Evolutionary conservation across 2,113 vertebrate genomes (phyloP), one percentile per base, ranked within the genome.

Genomic region (Chiloscyllium plagiosum): DNA sequence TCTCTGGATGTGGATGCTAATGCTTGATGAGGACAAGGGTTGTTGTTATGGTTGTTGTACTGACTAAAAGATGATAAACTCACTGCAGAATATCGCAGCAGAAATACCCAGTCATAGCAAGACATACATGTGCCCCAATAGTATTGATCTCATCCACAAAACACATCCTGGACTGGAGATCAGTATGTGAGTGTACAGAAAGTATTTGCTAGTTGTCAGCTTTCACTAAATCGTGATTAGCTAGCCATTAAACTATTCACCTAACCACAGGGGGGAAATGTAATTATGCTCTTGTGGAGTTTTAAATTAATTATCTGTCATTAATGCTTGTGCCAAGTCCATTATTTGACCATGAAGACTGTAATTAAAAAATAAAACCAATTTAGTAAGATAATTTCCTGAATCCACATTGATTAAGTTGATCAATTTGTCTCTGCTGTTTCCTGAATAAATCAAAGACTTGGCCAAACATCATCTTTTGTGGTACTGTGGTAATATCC

Each of bases 301-400:
- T 95, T 95, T 72, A 70, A 76, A 72, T 95, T 70, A 95, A 95
- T 95, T 95, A 94, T 94, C 90, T 94, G 26, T 50, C 94, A 76
- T 95, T 95, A 76, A 76, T 33, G 47, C 24, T 72, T 72, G 94
- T 52, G 47, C 94, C 24, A 95, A 72, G 47, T 95, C 69, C 42
- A 95, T 72, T 95, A 95, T 52, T 76, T 72, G 94, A 47, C 24
- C 69, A 29, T 33, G 42, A 76, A 95, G 69, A 47, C n/a, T 72
- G 52, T 95, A 50, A 47, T 93, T 93, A 95, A 70, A 93, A 72
- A 95, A 90, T 90, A 90, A 47, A 72, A 33, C 42, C 47, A 72
- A 72, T 94, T 95, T 95, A 95, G 69, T 15, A 72, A 69, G 69
- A 24, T 72, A 72, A 95, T 72, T 95, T 95, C 37, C 94, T 95